Percentiles rank a stretch among this genome's conserved stretches.
Evolutionary conservation across 2,113 vertebrate genomes (phyloP).

Genomic region (Aspidoscelis tigris): DNA sequence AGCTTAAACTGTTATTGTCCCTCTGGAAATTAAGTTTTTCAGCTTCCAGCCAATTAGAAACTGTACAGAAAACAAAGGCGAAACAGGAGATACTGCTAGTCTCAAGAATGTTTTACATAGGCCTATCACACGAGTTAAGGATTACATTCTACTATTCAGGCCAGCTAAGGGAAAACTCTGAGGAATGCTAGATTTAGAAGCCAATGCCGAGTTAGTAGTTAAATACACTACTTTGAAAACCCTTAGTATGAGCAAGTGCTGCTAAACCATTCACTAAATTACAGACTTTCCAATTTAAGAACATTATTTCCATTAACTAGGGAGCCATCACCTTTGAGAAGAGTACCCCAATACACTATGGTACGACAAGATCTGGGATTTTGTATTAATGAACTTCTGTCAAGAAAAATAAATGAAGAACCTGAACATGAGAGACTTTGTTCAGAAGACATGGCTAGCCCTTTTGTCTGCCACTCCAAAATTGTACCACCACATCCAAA

Average conservation of each 20-base stretch:
- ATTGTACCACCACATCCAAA: no score
- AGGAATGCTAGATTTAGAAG: background rate
- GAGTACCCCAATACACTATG: no score
- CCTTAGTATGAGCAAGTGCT: background rate
- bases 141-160: background rate
- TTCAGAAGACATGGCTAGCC: no score
- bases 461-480: no score
- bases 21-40: background rate
- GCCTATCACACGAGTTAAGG: background rate
- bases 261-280: background rate
- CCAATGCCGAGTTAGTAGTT: background rate
- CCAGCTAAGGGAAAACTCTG: background rate
- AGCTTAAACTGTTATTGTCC: background rate
- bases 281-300: background rate
- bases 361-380: no score
- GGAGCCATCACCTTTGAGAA: background rate
- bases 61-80: background rate
- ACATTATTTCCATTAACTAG: background rate
- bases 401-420: no score
- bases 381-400: no score
- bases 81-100: background rate
- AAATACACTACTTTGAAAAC: background rate
- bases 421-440: no score
- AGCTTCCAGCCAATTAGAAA: background rate
- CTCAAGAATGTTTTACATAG: background rate